Conservation (phyloP, 2,113 vertebrate species). For the Cyanoderma ruficeps region DNA sequence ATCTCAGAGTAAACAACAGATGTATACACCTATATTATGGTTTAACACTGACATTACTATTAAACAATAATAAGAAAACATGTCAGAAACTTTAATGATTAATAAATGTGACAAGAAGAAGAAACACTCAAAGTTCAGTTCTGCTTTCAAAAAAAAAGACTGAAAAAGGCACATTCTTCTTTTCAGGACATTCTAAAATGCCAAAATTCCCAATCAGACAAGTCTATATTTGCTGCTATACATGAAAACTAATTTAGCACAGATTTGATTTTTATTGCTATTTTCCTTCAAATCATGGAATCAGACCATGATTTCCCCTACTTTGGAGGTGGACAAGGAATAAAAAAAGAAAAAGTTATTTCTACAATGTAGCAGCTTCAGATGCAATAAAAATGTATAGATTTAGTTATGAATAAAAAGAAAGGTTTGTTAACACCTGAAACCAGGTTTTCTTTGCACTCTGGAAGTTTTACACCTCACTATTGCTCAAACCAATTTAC, state of each 20-base stretch:
- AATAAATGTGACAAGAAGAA: constrained; percentile 71
- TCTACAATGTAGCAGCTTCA: background rate
- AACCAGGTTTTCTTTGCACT: background rate
- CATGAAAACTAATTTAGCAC: background rate
- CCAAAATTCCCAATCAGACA: background rate
- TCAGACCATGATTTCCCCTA: background rate
- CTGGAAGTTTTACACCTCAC: background rate
- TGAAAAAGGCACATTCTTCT: background rate
- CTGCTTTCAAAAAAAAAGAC: background rate
- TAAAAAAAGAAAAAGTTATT: background rate
- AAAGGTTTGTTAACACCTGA: background rate
- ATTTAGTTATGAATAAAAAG: background rate
- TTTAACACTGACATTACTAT: constrained; percentile 68
- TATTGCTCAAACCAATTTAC: background rate
- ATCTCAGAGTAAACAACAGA: constrained; percentile 79
- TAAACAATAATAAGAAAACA: constrained; percentile 79
- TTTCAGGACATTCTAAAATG: background rate
- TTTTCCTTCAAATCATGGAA: background rate
- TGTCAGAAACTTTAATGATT: constrained; percentile 74
- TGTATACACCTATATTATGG: constrained; percentile 76
- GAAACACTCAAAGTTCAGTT: constrained; percentile 58
- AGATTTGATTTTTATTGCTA: background rate
- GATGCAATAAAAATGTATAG: background rate
- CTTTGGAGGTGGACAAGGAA: background rate
- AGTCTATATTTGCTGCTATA: background rate